Evolutionary conservation across 1,140 invertebrate genomes (phyloP).

Genomic region (Ruditapes philippinarum): DNA sequence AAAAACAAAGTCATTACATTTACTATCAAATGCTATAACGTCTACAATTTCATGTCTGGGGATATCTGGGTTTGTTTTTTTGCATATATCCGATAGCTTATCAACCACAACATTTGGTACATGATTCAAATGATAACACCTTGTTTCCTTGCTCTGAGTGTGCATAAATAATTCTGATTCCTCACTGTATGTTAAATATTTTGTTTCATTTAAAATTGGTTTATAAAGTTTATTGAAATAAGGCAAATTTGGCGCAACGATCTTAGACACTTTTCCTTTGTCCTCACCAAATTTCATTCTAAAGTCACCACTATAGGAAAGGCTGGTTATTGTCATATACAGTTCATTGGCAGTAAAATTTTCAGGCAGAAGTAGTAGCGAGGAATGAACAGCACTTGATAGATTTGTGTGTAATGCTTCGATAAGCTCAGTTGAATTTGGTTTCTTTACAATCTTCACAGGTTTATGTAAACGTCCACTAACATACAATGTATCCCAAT

Average conservation of each 20-base stretch:
- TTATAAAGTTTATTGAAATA: conserved; percentile 94
- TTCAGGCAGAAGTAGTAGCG: conserved; percentile 95
- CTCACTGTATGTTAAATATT: conserved; percentile 82
- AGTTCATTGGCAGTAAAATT: conserved; percentile 95
- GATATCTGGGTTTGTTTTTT: conserved; percentile 89
- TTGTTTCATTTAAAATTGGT: conserved; percentile 81
- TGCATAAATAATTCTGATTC: conserved; percentile 87
- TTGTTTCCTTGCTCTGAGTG: conserved; percentile 91
- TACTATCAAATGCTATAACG: conserved; percentile 91
- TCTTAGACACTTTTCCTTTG: conserved; percentile 97
- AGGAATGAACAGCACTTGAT: conserved; percentile 94
- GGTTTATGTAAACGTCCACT: conserved; percentile 99
- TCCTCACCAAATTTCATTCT: conserved; percentile 99
- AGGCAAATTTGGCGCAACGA: conserved; percentile 94
- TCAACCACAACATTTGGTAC: conserved; percentile 90
- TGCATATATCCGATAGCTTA: conserved; percentile 21
- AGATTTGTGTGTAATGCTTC: conserved; percentile 91
- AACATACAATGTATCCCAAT: conserved; percentile 97
- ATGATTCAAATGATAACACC: conserved; percentile 94
- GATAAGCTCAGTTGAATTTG: conserved; percentile 82
- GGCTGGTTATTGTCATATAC: conserved; percentile 93
- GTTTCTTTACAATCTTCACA: conserved; percentile 88
- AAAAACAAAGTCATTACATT: conserved; percentile 91
- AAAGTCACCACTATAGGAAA: conserved; percentile 98
- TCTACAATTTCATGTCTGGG: conserved; percentile 93